A percentile compares a stretch with the other conserved stretches of the same genome.
Evolutionary conservation across 2,888 invertebrate genomes (phyloP).

Genomic region (Pseudococcus longispinus): DNA sequence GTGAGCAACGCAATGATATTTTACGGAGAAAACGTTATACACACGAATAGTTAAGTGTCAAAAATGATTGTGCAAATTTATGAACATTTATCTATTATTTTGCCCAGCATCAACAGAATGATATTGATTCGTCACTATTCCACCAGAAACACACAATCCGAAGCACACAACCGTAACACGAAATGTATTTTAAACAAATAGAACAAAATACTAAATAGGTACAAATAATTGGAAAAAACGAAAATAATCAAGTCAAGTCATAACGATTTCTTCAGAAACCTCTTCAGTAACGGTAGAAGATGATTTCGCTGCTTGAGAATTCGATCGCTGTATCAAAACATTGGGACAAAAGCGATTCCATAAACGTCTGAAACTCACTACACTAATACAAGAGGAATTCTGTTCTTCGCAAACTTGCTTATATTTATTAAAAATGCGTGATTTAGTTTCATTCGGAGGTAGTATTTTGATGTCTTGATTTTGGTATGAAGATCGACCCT

Average conservation of each 20-base stretch:
- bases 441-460: conserved; percentile 17
- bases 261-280: neutral
- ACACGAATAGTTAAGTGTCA: no score
- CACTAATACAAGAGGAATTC: neutral
- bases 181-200: neutral
- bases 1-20: no score
- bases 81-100: no score
- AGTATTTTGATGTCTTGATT: conserved; percentile 14
- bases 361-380: neutral
- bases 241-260: neutral
- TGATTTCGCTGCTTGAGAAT: neutral
- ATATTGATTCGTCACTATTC: no score
- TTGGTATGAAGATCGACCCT: neutral
- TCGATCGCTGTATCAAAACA: neutral
- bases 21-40: no score
- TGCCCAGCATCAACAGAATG: no score
- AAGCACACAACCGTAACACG: neutral
- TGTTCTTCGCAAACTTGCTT: neutral
- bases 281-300: neutral
- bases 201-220: neutral
- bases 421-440: neutral
- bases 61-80: no score
- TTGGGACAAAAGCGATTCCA: conserved; percentile 12
- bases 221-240: neutral
- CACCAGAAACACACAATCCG: no score